A percentile compares a stretch with the other conserved stretches of the same genome.
These are phyloP conservation scores for Oncorhynchus keta DNA, from an alignment of 2,113 vertebrate genomes.

Conservation along the genomic window DNA sequence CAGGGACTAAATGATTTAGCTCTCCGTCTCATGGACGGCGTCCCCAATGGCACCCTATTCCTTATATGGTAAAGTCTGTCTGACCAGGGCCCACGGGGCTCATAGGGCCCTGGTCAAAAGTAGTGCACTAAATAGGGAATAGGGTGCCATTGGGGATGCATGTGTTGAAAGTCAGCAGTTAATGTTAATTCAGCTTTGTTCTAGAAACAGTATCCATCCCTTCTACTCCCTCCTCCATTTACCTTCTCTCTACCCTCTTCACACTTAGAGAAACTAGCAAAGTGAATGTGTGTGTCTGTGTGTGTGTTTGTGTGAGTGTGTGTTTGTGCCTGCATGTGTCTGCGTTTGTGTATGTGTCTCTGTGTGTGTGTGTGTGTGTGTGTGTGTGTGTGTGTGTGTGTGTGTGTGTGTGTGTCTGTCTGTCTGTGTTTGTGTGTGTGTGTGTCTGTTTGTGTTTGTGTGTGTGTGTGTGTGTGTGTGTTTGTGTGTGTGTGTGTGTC, in stretches of 20 bases:
- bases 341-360: background rate
- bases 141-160: too few relatives aligned
- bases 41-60: too few relatives aligned
- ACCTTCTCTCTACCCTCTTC: conserved; percentile 44
- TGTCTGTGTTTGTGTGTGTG: background rate
- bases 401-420: background rate
- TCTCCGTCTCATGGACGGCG: conserved; percentile 24
- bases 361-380: background rate
- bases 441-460: background rate
- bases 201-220: conserved; percentile 47
- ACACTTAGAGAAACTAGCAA: background rate
- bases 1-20: conserved; percentile 70
- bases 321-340: background rate
- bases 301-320: background rate
- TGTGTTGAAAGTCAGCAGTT: conserved; percentile 57
- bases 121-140: too few relatives aligned
- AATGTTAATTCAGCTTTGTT: conserved; percentile 67
- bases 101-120: too few relatives aligned
- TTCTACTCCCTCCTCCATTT: conserved; percentile 42
- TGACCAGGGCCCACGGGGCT: too few relatives aligned
- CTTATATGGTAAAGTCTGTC: too few relatives aligned
- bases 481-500: background rate
- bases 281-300: background rate
- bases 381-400: background rate
- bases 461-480: conserved; percentile 1